phyloP scores from a whole-genome alignment of 1,140 invertebrate species.

The Pogonomyrmex barbatus region DNA sequence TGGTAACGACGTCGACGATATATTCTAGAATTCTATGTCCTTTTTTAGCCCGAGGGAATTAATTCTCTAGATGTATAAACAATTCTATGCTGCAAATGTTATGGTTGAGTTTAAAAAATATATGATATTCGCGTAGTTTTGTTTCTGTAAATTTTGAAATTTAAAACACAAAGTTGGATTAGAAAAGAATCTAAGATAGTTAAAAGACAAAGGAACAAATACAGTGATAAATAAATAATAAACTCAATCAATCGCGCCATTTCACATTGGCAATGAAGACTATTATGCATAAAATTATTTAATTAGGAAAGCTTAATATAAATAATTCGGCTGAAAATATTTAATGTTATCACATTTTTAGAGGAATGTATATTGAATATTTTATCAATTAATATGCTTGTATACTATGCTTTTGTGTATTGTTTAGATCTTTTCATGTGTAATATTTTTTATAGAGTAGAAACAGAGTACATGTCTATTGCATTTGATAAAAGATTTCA shows the following conservation, averaged over 20 bases:
- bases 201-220: not conserved
- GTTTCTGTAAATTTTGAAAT: not conserved
- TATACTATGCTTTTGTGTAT: not conserved
- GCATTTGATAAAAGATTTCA: not conserved
- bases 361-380: not conserved
- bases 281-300: constrained; percentile 7
- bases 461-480: not conserved
- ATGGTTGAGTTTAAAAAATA: not conserved
- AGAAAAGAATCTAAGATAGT: not conserved
- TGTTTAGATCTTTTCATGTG: not conserved
- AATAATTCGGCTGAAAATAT: not conserved
- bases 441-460: not conserved
- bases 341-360: not conserved
- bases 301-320: not conserved
- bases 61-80: constrained; percentile 12
- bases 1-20: constrained; percentile 51
- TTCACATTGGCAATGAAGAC: not conserved
- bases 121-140: not conserved
- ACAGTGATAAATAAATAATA: not conserved
- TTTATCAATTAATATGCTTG: not conserved
- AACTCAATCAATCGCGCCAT: not conserved
- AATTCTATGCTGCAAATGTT: constrained; percentile 11
- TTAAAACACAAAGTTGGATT: not conserved
- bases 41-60: not conserved
- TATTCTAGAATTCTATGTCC: constrained; percentile 24